Percentiles rank a stretch among this genome's conserved stretches.
Conservation (phyloP, 1,140 invertebrate species). For the Zophobas morio region DNA sequence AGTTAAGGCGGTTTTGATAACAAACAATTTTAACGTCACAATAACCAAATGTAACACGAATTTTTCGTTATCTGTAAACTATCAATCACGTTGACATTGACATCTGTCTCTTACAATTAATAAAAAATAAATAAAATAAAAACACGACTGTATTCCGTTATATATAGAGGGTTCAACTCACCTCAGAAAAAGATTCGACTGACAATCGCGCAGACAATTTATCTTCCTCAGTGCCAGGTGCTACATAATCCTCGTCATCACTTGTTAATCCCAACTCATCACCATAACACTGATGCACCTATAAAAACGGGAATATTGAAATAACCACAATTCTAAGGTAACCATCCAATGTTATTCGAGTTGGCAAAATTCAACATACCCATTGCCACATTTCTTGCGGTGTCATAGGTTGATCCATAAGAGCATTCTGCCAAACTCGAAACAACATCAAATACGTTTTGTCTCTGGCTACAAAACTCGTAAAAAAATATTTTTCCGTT, state of each 20-base stretch:
- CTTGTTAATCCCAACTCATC: slow-evolving; percentile 93
- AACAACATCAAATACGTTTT: slow-evolving; percentile 96
- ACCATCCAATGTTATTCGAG: not conserved
- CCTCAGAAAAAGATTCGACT: slow-evolving; percentile 73
- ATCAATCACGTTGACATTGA: too few relatives aligned
- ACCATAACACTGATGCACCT: slow-evolving; percentile 88
- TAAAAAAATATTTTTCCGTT: slow-evolving; percentile 92
- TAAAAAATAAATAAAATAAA: too few relatives aligned
- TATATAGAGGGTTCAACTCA: slow-evolving; percentile 56
- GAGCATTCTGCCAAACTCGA: slow-evolving; percentile 95
- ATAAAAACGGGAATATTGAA: slow-evolving; percentile 10
- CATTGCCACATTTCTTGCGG: slow-evolving; percentile 92
- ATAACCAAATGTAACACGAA: too few relatives aligned
- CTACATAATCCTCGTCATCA: slow-evolving; percentile 92
- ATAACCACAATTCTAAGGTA: not conserved
- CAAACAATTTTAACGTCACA: too few relatives aligned
- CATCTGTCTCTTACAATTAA: too few relatives aligned
- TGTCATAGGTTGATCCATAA: slow-evolving; percentile 90
- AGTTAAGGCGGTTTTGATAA: too few relatives aligned
- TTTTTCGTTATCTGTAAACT: too few relatives aligned
- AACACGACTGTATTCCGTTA: not conserved
- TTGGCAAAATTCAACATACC: slow-evolving; percentile 67
- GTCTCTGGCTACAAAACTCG: slow-evolving; percentile 92
- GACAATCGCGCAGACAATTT: slow-evolving; percentile 71
- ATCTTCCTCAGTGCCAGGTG: slow-evolving; percentile 72